phyloP scores from a whole-genome alignment of 2,113 vertebrate genomes.

The Saccopteryx bilineata region DNA sequence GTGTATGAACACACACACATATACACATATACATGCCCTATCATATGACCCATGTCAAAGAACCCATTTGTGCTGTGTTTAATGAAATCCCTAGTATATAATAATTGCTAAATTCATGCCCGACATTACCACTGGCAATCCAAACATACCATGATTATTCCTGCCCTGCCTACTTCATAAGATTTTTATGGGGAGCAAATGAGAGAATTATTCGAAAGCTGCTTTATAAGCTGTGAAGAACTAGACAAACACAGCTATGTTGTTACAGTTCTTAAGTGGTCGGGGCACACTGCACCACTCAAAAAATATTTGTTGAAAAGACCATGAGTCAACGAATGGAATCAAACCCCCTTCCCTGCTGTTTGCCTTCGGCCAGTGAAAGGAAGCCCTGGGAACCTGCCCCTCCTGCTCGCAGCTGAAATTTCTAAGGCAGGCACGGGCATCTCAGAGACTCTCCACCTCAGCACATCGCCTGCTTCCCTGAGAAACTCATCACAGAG shows the following conservation, averaged over 20 bases:
- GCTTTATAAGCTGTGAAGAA: constrained; percentile 36
- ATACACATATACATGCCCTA: too few relatives aligned
- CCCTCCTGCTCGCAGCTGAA: not conserved
- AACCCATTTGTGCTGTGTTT: not conserved
- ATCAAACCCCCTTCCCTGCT: not conserved
- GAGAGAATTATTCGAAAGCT: constrained; percentile 35
- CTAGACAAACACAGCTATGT: constrained; percentile 9
- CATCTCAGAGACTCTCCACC: not conserved
- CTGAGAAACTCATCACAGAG: constrained; percentile 66
- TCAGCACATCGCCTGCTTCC: not conserved
- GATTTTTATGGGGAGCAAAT: not conserved
- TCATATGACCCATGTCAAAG: not conserved
- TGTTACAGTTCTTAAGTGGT: not conserved
- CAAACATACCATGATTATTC: not conserved
- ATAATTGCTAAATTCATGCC: not conserved
- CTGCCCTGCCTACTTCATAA: not conserved
- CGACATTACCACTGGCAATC: not conserved
- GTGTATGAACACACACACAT: too few relatives aligned
- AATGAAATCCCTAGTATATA: not conserved
- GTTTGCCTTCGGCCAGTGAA: not conserved
- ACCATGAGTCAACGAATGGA: not conserved
- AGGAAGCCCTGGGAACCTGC: not conserved
- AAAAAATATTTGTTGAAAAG: constrained; percentile 47
- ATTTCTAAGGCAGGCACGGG: not conserved
- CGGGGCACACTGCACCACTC: not conserved